Percentiles rank a stretch among this genome's conserved stretches.
Evolutionary conservation across 2,888 invertebrate species (phyloP).

Genomic region (Melipona beecheii): DNA sequence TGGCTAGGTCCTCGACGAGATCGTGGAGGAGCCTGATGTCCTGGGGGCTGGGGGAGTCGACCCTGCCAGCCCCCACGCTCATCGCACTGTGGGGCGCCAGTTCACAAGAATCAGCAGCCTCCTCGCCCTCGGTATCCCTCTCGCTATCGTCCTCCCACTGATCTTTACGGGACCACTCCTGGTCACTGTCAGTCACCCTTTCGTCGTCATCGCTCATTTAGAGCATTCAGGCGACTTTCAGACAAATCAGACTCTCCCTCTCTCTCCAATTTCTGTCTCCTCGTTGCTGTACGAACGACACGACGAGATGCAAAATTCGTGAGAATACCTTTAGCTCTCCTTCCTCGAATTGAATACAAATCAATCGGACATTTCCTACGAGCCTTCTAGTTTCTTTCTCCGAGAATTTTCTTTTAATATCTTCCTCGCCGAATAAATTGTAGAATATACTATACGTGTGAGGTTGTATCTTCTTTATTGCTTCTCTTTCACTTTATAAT

Average conservation of each 20-base stretch:
- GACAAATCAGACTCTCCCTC: constrained; percentile 23
- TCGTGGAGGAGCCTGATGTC: constrained; percentile 82
- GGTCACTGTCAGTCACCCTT: constrained; percentile 77
- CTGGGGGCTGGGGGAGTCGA: constrained; percentile 82
- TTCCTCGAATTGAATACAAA: background rate
- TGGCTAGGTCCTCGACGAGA: constrained; percentile 81
- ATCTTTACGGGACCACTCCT: constrained; percentile 71
- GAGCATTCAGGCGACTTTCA: constrained; percentile 70
- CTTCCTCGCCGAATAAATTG: background rate
- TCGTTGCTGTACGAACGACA: background rate
- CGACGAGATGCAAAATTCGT: background rate
- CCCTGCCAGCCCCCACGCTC: constrained; percentile 81
- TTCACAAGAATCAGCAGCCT: constrained; percentile 75
- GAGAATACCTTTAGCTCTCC: background rate
- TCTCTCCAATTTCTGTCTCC: background rate
- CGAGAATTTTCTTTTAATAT: background rate
- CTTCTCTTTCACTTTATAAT: too few species aligned
- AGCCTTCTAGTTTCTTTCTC: background rate
- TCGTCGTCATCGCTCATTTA: constrained; percentile 83
- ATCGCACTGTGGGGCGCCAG: constrained; percentile 82
- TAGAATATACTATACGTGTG: too few species aligned
- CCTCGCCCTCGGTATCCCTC: constrained; percentile 62
- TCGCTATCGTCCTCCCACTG: constrained; percentile 70
- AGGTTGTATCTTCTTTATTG: too few species aligned
- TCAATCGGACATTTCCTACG: background rate